A percentile compares a stretch with the other conserved stretches of the same genome.
Conservation (phyloP, 2,113 vertebrate genomes). For the Montifringilla adamsi region DNA sequence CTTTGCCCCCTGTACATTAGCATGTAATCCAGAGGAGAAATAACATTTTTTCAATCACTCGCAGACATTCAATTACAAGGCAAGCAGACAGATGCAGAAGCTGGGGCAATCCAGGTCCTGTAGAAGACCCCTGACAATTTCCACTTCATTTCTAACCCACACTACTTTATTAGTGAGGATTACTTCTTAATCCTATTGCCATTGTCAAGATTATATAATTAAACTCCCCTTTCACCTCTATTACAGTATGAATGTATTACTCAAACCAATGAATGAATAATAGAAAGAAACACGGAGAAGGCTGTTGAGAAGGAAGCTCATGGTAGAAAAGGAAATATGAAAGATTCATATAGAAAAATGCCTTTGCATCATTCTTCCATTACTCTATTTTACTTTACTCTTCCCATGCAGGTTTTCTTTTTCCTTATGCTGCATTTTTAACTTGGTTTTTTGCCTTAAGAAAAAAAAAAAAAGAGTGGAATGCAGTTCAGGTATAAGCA, state of each 20-base stretch:
- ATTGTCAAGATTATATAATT: slow-evolving; percentile 88
- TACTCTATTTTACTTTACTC: slow-evolving; percentile 21
- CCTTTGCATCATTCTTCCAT: neutral
- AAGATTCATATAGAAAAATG: neutral
- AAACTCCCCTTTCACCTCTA: slow-evolving; percentile 83
- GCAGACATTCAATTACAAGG: slow-evolving; percentile 91
- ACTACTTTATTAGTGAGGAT: slow-evolving; percentile 87
- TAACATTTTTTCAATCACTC: slow-evolving; percentile 89
- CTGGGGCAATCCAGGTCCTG: slow-evolving; percentile 73
- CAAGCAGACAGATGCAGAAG: slow-evolving; percentile 84
- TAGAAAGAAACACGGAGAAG: slow-evolving; percentile 25
- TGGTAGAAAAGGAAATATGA: neutral
- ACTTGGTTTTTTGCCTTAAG: neutral
- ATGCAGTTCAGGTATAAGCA: neutral
- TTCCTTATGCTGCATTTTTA: neutral
- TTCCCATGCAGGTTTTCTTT: neutral
- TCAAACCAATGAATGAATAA: slow-evolving; percentile 65
- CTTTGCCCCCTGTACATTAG: slow-evolving; percentile 84
- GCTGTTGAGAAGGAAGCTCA: neutral
- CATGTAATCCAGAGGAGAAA: slow-evolving; percentile 89
- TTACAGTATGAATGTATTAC: slow-evolving; percentile 79
- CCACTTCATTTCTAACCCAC: slow-evolving; percentile 80
- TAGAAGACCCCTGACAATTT: slow-evolving; percentile 82
- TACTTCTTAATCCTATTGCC: slow-evolving; percentile 89
- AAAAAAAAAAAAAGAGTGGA: neutral